A percentile compares a stretch with the other conserved stretches of the same genome.
These are phyloP conservation scores for Octodonta nipae DNA, from an alignment of 2,888 invertebrate species.

Conservation along the genomic window DNA sequence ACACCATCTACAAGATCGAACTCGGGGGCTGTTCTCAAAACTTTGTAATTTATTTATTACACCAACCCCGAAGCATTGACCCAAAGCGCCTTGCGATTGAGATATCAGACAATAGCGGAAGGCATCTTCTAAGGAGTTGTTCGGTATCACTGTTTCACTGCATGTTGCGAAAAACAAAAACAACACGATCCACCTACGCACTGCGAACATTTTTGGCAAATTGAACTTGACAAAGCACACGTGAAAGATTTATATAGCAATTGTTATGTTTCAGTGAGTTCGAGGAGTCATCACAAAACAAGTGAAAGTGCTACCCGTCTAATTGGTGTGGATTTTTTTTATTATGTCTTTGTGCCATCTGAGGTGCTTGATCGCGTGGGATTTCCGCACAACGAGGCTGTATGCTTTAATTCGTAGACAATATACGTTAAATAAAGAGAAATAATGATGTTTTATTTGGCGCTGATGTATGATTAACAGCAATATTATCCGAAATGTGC, in stretches of 20 bases:
- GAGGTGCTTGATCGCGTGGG: no score
- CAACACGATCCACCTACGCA: slow-evolving; percentile 6
- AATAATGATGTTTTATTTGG: no score
- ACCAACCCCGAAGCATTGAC: slow-evolving; percentile 56
- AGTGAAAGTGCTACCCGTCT: slow-evolving; percentile 26
- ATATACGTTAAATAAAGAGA: no score
- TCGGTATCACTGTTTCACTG: slow-evolving; percentile 1
- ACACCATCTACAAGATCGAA: slow-evolving; percentile 53
- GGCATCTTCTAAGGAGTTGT: slow-evolving; percentile 8
- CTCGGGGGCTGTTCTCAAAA: slow-evolving; percentile 51
- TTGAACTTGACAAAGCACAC: slow-evolving; percentile 17
- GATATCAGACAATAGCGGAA: slow-evolving; percentile 38
- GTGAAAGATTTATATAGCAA: slow-evolving; percentile 19
- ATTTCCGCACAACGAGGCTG: no score
- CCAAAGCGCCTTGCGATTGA: slow-evolving; percentile 37
- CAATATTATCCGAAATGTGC: no score
- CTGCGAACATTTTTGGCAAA: slow-evolving; percentile 17
- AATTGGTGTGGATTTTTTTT: no score
- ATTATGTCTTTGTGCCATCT: no score
- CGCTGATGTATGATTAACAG: no score
- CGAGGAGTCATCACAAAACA: no score
- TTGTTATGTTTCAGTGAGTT: slow-evolving; percentile 23
- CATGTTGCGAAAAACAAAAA: slow-evolving; percentile 4
- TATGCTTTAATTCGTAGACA: no score
- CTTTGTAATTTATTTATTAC: slow-evolving; percentile 50